A percentile compares a stretch with the other conserved stretches of the same genome.
phyloP scores from a whole-genome alignment of 2,888 invertebrate genomes.

The Laothoe populi region DNA sequence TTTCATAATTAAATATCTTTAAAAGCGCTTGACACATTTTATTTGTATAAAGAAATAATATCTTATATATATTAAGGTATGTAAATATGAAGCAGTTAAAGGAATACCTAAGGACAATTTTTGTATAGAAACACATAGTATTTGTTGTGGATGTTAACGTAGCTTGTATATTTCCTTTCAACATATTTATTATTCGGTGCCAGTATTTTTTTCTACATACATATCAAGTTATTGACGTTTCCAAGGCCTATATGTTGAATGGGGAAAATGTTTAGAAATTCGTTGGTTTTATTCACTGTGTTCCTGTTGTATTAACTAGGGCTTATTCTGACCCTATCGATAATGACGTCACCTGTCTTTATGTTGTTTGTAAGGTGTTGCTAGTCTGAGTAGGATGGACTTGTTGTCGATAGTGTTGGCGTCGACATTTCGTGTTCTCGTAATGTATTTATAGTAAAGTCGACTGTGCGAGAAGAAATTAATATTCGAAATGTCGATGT shows the following conservation, averaged over 20 bases:
- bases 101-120: slow-evolving; percentile 60
- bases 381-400: slow-evolving; percentile 24
- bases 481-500: slow-evolving; percentile 8
- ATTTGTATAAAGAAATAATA: slow-evolving; percentile 54
- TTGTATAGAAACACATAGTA: slow-evolving; percentile 67
- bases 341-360: slow-evolving; percentile 25
- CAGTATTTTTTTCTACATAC: slow-evolving; percentile 34
- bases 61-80: slow-evolving; percentile 57
- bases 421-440: slow-evolving; percentile 14
- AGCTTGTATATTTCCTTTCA: slow-evolving; percentile 35
- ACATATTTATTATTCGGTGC: slow-evolving; percentile 57
- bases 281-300: slow-evolving; percentile 25
- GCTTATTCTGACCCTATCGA: slow-evolving; percentile 19
- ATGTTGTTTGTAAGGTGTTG: slow-evolving; percentile 26
- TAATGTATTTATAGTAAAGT: not conserved
- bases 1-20: slow-evolving; percentile 13
- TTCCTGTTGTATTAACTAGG: slow-evolving; percentile 13
- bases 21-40: slow-evolving; percentile 44
- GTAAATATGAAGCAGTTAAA: slow-evolving; percentile 27
- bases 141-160: slow-evolving; percentile 66
- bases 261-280: slow-evolving; percentile 24
- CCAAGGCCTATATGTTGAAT: slow-evolving; percentile 27
- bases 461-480: not conserved
- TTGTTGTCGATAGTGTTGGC: slow-evolving; percentile 15
- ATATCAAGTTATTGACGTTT: slow-evolving; percentile 23